Base-by-base conservation (phyloP, 30 jellyfish, hydroid and myxozoan genomes). In the Cassiopea andromeda region DNA sequence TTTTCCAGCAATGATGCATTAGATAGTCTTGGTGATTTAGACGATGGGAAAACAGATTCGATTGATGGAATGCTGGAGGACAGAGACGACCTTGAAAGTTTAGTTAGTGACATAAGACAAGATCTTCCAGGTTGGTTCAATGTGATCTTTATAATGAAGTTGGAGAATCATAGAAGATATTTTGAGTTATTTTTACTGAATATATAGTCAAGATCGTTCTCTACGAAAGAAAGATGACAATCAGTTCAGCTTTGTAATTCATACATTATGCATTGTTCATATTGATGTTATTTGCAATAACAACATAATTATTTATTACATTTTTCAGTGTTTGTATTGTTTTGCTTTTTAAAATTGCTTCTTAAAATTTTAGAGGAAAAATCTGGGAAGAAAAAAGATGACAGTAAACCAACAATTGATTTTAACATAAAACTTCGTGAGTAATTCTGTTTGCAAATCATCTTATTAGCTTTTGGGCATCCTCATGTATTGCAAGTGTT, bases 401-500 rank as follows among this genome's bases (percentile, higher is more conserved):
- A 93, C n/a, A 79, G 67, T 69, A 85, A 93, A 78, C 78, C 92
- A 1, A 46, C 92, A 67, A 59, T 93, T 18, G 98, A 88, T 83
- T 84, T 60, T 73, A 96, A 93, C 82, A 89, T 93, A 59, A 93
- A 85, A 93, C 95, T 93, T 45, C 98, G 98, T 93, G 78, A 83
- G 98, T 70, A 19, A 27, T 44, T 17, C 66, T 50, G 38, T 48
- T 73, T 13, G 54, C 64, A 50, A 9, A 50, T 50, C 9, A 50
- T 50, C 9, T 50, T 50, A 50, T 50, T 50, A 2, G 64, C 64
- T 50, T 50, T 50, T 50, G 9, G 64, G 9, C 64, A 50, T 50
- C 64, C 8, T 50, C 5, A 50, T 2, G 9, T 9, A 50, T 5
- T 2, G 64, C 64, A 2, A 50, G 9, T 50, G 64, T 2, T 2